A percentile compares a stretch with the other conserved stretches of the same genome.
Conservation (phyloP, 2,113 vertebrate species). For the Psittacara wagleri region DNA sequence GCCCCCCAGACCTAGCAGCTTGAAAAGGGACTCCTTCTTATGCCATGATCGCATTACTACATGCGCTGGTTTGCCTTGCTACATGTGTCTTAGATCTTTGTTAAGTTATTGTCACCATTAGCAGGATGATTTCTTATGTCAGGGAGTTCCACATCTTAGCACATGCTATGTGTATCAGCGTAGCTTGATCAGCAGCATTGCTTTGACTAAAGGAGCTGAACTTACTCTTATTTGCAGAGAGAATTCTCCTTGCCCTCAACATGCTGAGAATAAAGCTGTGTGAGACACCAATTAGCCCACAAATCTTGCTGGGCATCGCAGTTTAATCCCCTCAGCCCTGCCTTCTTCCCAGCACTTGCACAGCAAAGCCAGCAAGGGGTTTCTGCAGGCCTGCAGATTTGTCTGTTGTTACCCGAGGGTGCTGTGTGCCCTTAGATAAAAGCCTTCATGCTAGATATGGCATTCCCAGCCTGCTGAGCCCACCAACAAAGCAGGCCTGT, state of each 20-base stretch:
- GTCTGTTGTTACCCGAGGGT: background rate
- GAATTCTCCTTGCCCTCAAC: background rate
- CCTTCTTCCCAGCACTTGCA: background rate
- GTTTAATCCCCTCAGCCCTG: background rate
- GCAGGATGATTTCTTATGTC: background rate
- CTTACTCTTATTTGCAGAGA: background rate
- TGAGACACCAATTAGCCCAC: background rate
- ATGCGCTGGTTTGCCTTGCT: background rate
- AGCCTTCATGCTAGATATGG: background rate
- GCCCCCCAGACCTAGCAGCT: background rate
- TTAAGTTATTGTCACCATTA: background rate
- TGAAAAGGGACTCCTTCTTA: background rate
- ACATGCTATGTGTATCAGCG: background rate
- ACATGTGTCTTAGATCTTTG: background rate
- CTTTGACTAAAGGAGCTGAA: background rate
- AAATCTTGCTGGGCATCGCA: background rate
- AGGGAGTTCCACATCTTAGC: background rate
- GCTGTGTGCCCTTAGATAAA: background rate
- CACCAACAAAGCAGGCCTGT: background rate
- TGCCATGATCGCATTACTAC: background rate
- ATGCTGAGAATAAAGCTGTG: background rate
- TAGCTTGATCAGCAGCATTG: background rate
- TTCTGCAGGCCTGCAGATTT: background rate
- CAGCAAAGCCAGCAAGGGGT: background rate
- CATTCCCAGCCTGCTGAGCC: background rate